Conservation (phyloP, 2,888 invertebrate species). For the Nemurella pictetii region DNA sequence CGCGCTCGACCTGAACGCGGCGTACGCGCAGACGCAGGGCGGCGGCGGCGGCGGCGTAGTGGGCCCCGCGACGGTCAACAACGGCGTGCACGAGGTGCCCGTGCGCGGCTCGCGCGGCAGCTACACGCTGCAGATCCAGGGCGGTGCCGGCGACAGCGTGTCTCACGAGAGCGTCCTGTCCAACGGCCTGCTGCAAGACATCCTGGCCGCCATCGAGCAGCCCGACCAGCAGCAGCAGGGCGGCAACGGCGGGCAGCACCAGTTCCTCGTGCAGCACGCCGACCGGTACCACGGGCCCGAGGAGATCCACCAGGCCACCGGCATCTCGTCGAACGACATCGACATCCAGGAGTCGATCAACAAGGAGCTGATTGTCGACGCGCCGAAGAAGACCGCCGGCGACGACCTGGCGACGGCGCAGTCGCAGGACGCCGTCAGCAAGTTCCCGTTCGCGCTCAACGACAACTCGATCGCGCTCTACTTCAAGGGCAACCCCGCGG, state of each 20-base stretch:
- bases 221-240: slow-evolving; percentile 49
- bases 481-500: slow-evolving; percentile 48
- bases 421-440: slow-evolving; percentile 43
- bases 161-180: slow-evolving; percentile 79
- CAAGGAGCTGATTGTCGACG: slow-evolving; percentile 52
- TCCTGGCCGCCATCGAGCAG: slow-evolving; percentile 80
- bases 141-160: slow-evolving; percentile 54
- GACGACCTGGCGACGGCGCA: slow-evolving; percentile 35
- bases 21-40: slow-evolving; percentile 47
- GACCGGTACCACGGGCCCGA: slow-evolving; percentile 24
- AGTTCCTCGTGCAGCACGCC: slow-evolving; percentile 28
- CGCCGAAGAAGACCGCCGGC: slow-evolving; percentile 45
- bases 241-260: slow-evolving; percentile 30
- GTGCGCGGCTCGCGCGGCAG: slow-evolving; percentile 58
- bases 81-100: slow-evolving; percentile 53
- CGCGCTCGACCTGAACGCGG: slow-evolving; percentile 1
- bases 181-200: slow-evolving; percentile 77
- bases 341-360: slow-evolving; percentile 55
- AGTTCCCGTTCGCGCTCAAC: slow-evolving; percentile 54
- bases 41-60: slow-evolving; percentile 45
- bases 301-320: slow-evolving; percentile 35
- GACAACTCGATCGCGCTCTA: slow-evolving; percentile 64
- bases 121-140: slow-evolving; percentile 76
- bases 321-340: slow-evolving; percentile 47
- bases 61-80: slow-evolving; percentile 41